Conservation (phyloP, 2,888 invertebrate genomes). For the Eupithecia vulgata region DNA sequence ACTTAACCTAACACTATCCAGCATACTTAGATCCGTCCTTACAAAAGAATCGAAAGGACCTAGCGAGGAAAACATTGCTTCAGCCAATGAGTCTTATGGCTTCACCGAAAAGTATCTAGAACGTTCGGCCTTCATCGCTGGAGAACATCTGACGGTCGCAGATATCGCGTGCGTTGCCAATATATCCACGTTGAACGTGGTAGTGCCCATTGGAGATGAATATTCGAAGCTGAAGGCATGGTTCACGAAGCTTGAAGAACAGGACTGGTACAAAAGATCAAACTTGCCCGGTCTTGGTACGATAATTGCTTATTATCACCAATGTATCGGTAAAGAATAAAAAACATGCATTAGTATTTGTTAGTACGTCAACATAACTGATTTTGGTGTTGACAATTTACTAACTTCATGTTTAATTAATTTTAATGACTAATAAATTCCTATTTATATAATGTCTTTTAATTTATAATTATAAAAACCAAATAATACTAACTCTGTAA, state of each 20-base stretch:
- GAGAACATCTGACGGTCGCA: conserved; percentile 55
- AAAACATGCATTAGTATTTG: not conserved
- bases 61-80: conserved; percentile 40
- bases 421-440: too few relatives aligned
- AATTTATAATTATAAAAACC: too few relatives aligned
- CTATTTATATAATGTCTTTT: too few relatives aligned
- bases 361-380: too few relatives aligned
- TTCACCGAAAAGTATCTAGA: conserved; percentile 58
- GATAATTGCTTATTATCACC: conserved; percentile 20
- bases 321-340: not conserved
- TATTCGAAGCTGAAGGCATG: conserved; percentile 51
- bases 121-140: conserved; percentile 49
- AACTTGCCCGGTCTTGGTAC: conserved; percentile 51
- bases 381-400: not conserved
- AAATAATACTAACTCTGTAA: too few relatives aligned
- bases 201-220: conserved; percentile 51
- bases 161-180: conserved; percentile 56
- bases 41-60: conserved; percentile 39
- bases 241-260: conserved; percentile 47
- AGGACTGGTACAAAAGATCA: conserved; percentile 54
- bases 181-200: conserved; percentile 48
- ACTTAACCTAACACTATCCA: conserved; percentile 46
- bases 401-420: not conserved
- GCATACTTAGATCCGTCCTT: conserved; percentile 33
- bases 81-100: conserved; percentile 52